Percentiles rank a stretch among this genome's conserved stretches.
These are phyloP conservation scores for Dicaeum eximium DNA, from an alignment of 2,113 vertebrate genomes.

Conservation along the genomic window DNA sequence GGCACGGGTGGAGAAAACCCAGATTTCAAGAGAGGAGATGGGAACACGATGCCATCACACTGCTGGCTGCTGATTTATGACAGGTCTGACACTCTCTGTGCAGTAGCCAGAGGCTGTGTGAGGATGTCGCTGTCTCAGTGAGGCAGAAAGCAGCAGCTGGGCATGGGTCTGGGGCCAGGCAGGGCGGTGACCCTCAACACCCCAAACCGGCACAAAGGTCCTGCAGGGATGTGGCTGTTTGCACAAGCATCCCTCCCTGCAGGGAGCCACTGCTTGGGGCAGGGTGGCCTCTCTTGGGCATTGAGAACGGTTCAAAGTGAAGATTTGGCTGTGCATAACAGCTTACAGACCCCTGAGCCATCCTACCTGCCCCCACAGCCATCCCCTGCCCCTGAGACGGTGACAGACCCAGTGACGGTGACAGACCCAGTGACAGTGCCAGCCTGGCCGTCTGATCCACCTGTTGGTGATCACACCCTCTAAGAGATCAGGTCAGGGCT, in stretches of 20 bases:
- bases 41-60: fast-evolving
- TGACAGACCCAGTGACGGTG: neutral
- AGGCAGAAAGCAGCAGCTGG: neutral
- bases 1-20: neutral
- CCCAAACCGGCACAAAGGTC: neutral
- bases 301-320: neutral
- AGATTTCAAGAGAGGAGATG: neutral
- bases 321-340: neutral
- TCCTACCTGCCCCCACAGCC: fast-evolving
- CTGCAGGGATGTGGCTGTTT: neutral
- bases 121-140: neutral
- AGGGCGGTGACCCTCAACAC: neutral
- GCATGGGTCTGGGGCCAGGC: neutral
- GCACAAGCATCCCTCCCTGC: neutral
- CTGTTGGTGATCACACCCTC: fast-evolving
- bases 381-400: neutral
- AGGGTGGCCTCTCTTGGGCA: neutral
- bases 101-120: neutral
- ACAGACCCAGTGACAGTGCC: neutral
- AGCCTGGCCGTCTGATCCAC: neutral
- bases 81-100: neutral
- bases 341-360: neutral
- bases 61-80: neutral
- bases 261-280: neutral
- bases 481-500: neutral